A percentile compares a stretch with the other conserved stretches of the same genome.
These are phyloP conservation scores for Phrynosoma platyrhinos DNA, from an alignment of 2,113 vertebrate genomes.

Conservation along the genomic window DNA sequence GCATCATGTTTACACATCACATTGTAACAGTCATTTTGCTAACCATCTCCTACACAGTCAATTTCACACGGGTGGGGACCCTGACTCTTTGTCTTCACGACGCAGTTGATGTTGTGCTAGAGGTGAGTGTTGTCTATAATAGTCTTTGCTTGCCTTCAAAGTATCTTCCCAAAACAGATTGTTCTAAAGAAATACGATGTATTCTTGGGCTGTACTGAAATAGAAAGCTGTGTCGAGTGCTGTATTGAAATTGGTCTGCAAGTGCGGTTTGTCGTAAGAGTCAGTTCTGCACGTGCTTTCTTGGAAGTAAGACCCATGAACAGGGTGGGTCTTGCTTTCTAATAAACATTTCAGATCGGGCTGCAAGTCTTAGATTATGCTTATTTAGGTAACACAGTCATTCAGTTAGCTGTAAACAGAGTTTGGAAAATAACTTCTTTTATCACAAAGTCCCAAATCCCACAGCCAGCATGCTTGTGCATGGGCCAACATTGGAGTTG, in stretches of 20 bases:
- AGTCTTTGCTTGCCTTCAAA: neutral
- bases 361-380: neutral
- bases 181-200: neutral
- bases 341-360: neutral
- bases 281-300: neutral
- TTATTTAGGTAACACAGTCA: neutral
- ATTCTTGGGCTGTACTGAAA: no score
- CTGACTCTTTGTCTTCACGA: constrained; percentile 94
- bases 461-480: no score
- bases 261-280: neutral
- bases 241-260: neutral
- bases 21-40: constrained; percentile 87
- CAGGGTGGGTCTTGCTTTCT: neutral
- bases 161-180: neutral
- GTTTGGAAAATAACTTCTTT: no score
- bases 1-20: constrained; percentile 95
- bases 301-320: neutral
- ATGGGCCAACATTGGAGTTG: no score
- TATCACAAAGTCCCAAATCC: no score
- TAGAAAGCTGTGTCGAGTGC: neutral
- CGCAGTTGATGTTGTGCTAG: constrained; percentile 88
- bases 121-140: constrained; percentile 78
- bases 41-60: constrained; percentile 93
- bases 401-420: neutral
- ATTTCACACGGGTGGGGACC: constrained; percentile 93